These are phyloP conservation scores for Drosophila rhopaloa DNA, from an alignment of 1,140 invertebrate species.

Conservation along the genomic window DNA sequence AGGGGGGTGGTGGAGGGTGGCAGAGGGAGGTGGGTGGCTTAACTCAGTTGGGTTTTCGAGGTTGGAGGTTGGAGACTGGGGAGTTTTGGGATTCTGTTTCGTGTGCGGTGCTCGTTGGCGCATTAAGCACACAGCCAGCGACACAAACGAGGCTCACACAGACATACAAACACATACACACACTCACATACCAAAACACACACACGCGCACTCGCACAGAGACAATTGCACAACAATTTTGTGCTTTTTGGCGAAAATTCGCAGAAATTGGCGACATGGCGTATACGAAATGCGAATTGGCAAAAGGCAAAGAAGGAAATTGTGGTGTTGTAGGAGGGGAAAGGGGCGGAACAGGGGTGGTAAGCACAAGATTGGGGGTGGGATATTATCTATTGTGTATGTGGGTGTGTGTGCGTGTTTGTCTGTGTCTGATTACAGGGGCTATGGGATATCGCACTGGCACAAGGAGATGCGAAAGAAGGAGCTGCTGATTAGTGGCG, in stretches of 20 bases:
- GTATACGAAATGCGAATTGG: conserved; percentile 58
- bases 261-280: conserved; percentile 70
- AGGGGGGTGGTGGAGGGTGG: conserved; percentile 1
- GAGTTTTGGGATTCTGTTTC: conserved; percentile 55
- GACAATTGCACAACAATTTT: conserved; percentile 59
- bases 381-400: conserved; percentile 13
- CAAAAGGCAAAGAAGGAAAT: conserved; percentile 26
- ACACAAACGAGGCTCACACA: conserved; percentile 13
- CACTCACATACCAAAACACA: conserved; percentile 7
- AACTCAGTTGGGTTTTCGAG: background rate
- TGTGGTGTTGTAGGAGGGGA: background rate
- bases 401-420: conserved; percentile 7
- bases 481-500: conserved; percentile 10
- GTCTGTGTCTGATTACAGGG: background rate
- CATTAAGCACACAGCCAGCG: conserved; percentile 60
- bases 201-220: conserved; percentile 30
- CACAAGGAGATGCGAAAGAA: conserved; percentile 12
- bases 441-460: conserved; percentile 29
- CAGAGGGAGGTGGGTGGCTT: conserved; percentile 4
- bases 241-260: conserved; percentile 72
- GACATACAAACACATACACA: conserved; percentile 23
- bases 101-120: conserved; percentile 73
- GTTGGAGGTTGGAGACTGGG: conserved; percentile 12
- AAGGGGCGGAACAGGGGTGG: background rate
- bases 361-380: conserved; percentile 10